Base-by-base conservation (phyloP, 2,797 vertebrate species). In the Phyllotis vaccarum region DNA sequence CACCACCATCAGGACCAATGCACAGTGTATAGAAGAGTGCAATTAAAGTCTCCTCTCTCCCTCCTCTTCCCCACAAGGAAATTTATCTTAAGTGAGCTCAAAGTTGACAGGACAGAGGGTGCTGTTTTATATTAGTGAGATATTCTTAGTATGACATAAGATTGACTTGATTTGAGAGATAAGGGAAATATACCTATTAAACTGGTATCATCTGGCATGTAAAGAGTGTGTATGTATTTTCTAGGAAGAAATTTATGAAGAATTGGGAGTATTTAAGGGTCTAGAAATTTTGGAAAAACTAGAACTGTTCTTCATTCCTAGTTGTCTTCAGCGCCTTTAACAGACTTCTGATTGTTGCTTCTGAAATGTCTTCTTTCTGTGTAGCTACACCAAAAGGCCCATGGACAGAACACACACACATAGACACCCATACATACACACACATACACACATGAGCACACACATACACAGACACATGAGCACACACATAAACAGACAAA, bases 201-300 rank as follows among this genome's bases (percentile, higher is more conserved):
- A 86, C 12, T 60, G 40, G 43, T 87, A 22, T 62, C 8, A 40
- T 31, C 10, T 12, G 37, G 37, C 34, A 3, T 90, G 16, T 17
- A 31, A 43, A 89, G 83, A 4, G 29, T 49, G 8, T 86, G 5
- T 66, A 24, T 92, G 0, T 86, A 89, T 52, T 90, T 60, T 37
- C 19, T 43, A 92, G 87, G 37, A 60, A 29, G 40, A 96, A 79
- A 66, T 87, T n/a, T 92, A 56, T 72, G n/a, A 94, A 81, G 76
- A 76, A 54, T 54, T 93, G 66, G 16, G 87, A 70, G 10, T 87
- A 92, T 80, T 72, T 85, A 43, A 89, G 12, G 9, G 19, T 40
- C 29, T 93, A 75, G 56, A 58, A 37, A 79, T 93, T 92, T 93
- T 54, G 95, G 40, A 87, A 95, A 89, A 74, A 31, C 34, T 91